Evolutionary conservation across 1,140 invertebrate species (phyloP).

Genomic region (Zaprionus lachaisei): DNA sequence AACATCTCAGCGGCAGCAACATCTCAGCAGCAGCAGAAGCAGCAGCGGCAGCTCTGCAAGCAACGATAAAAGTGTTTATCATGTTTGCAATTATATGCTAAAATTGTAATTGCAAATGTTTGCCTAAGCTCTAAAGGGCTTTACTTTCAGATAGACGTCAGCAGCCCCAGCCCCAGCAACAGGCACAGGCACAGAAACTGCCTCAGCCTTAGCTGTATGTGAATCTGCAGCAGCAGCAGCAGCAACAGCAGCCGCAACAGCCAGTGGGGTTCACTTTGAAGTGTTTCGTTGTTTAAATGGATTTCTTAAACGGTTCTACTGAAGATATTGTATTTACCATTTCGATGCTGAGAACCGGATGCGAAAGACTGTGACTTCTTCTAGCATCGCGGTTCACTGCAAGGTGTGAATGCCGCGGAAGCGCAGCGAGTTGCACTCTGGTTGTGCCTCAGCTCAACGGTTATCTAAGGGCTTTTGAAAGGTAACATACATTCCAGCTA

Average conservation of each 20-base stretch:
- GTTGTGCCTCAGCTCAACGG: neutral
- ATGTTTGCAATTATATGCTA: slow-evolving; percentile 83
- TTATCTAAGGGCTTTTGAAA: neutral
- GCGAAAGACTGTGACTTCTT: slow-evolving; percentile 52
- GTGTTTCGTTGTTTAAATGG: slow-evolving; percentile 80
- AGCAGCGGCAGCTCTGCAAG: slow-evolving; percentile 45
- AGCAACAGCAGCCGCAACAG: slow-evolving; percentile 1
- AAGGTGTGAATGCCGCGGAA: slow-evolving; percentile 44
- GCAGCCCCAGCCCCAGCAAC: neutral
- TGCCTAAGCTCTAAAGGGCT: slow-evolving; percentile 75
- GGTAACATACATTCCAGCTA: neutral
- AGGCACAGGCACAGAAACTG: neutral
- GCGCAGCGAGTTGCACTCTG: slow-evolving; percentile 6
- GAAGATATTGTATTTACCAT: slow-evolving; percentile 62
- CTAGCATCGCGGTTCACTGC: slow-evolving; percentile 41
- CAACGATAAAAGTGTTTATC: slow-evolving; percentile 80
- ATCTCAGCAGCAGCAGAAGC: slow-evolving; percentile 26
- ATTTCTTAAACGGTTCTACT: slow-evolving; percentile 81
- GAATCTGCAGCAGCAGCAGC: slow-evolving; percentile 6
- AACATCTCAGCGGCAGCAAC: slow-evolving; percentile 41
- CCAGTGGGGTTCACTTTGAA: slow-evolving; percentile 66
- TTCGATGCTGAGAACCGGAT: slow-evolving; percentile 72
- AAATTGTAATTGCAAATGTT: slow-evolving; percentile 83
- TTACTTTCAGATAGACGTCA: slow-evolving; percentile 63
- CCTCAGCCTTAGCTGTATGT: slow-evolving; percentile 3